Conservation (phyloP, 2,888 invertebrate species). For the Chymomyza fuscimana region DNA sequence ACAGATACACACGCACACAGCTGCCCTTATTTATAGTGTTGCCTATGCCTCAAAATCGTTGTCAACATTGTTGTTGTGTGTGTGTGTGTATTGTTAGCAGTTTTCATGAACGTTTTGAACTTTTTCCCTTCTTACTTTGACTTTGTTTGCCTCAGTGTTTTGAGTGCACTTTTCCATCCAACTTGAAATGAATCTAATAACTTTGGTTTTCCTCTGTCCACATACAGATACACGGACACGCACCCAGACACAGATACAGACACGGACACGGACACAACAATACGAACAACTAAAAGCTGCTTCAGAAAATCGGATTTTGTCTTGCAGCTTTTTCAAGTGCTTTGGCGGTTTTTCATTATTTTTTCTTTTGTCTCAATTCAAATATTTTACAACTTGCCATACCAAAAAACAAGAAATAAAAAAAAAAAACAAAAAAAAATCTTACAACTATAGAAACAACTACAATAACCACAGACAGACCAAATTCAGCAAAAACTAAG, state of each 20-base stretch:
- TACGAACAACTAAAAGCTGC: conserved; percentile 8
- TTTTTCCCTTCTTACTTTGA: conserved; percentile 54
- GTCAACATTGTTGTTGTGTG: conserved; percentile 49
- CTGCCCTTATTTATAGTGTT: conserved; percentile 53
- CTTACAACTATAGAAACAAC: background rate
- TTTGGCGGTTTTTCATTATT: conserved; percentile 47
- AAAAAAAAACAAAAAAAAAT: background rate
- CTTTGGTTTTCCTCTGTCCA: conserved; percentile 45
- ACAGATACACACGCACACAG: background rate
- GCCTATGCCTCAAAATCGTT: conserved; percentile 18
- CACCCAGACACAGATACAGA: conserved; percentile 8
- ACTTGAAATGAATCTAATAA: conserved; percentile 75
- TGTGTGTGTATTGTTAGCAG: background rate
- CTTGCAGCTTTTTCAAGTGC: conserved; percentile 60
- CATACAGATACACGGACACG: conserved; percentile 26
- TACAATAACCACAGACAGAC: background rate
- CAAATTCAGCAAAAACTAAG: background rate
- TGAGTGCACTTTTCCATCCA: conserved; percentile 69
- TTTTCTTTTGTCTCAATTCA: conserved; percentile 6
- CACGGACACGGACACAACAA: conserved; percentile 42
- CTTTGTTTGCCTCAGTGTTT: conserved; percentile 64
- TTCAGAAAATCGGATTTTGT: conserved; percentile 60
- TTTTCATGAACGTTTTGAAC: conserved; percentile 42
- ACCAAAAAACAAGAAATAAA: background rate
- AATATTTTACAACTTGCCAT: conserved; percentile 3